phyloP scores from a whole-genome alignment of 2,888 invertebrate species.

The Caenorhabditis becei region DNA sequence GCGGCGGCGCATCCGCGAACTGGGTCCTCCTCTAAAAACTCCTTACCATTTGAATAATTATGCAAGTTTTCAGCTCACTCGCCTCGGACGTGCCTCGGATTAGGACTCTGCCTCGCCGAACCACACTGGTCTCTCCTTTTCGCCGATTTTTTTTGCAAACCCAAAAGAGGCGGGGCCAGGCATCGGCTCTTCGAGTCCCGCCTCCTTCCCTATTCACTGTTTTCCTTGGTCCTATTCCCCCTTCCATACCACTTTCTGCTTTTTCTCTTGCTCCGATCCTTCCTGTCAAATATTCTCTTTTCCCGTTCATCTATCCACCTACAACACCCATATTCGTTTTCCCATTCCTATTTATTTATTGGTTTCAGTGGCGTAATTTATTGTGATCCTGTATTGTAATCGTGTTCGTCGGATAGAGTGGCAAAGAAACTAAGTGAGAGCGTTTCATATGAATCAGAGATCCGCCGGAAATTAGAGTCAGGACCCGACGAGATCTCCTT shows the following conservation, averaged over 20 bases:
- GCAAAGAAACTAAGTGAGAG: slow-evolving; percentile 13
- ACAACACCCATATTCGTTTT: background rate
- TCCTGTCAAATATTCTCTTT: slow-evolving; percentile 10
- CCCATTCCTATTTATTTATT: slow-evolving; percentile 9
- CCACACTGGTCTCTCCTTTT: slow-evolving; percentile 44
- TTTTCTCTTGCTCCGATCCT: slow-evolving; percentile 11
- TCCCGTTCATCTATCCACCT: background rate
- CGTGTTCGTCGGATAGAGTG: slow-evolving; percentile 30
- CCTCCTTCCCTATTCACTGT: slow-evolving; percentile 35
- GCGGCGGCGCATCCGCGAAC: background rate
- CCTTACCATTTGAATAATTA: slow-evolving; percentile 49
- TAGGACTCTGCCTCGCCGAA: slow-evolving; percentile 37
- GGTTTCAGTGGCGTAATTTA: slow-evolving; percentile 42
- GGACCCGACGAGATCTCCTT: slow-evolving; percentile 7
- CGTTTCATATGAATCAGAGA: slow-evolving; percentile 54
- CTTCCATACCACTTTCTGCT: slow-evolving; percentile 31
- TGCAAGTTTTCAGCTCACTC: slow-evolving; percentile 68
- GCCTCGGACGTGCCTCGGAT: slow-evolving; percentile 68
- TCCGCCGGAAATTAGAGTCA: slow-evolving; percentile 58
- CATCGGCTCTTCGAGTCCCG: slow-evolving; percentile 29
- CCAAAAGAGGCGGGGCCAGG: slow-evolving; percentile 41
- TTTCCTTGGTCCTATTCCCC: slow-evolving; percentile 25
- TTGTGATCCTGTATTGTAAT: slow-evolving; percentile 52
- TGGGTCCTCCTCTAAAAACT: background rate
- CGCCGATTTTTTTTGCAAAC: slow-evolving; percentile 21